Conservation (phyloP, 2,113 vertebrate species). For the Mormyrus iriodes region DNA sequence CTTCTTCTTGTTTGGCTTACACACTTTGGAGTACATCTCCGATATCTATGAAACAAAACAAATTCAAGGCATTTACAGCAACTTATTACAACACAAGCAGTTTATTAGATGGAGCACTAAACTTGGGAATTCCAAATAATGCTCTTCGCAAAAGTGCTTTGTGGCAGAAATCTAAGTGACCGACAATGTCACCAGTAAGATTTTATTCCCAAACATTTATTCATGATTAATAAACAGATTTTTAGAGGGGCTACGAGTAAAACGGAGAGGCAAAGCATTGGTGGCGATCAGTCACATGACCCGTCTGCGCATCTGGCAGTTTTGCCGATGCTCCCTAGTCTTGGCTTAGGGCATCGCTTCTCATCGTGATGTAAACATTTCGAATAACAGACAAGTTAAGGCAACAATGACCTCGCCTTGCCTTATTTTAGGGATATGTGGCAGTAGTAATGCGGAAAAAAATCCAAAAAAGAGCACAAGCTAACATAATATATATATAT, state of each 20-base stretch:
- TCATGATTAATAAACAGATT: not conserved
- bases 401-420: not conserved
- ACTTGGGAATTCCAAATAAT: not conserved
- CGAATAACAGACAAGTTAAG: constrained; percentile 10
- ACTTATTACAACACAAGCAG: not conserved
- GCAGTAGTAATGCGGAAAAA: not conserved
- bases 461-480: not conserved
- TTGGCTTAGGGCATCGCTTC: not conserved
- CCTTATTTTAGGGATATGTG: not conserved
- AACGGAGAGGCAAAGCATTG: not conserved
- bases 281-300: not conserved
- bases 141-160: not conserved
- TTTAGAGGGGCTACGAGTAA: not conserved
- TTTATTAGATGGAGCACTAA: not conserved
- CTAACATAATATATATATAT: too few species aligned
- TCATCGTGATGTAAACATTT: not conserved
- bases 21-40: constrained; percentile 70
- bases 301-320: not conserved
- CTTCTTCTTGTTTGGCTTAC: constrained; percentile 63
- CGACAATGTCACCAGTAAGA: not conserved
- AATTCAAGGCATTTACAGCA: constrained; percentile 13
- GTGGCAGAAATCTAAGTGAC: not conserved
- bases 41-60: constrained; percentile 54
- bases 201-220: not conserved
- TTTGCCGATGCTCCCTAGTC: not conserved